phyloP scores from a whole-genome alignment of 2,113 vertebrate species.

The Echinops telfairi region DNA sequence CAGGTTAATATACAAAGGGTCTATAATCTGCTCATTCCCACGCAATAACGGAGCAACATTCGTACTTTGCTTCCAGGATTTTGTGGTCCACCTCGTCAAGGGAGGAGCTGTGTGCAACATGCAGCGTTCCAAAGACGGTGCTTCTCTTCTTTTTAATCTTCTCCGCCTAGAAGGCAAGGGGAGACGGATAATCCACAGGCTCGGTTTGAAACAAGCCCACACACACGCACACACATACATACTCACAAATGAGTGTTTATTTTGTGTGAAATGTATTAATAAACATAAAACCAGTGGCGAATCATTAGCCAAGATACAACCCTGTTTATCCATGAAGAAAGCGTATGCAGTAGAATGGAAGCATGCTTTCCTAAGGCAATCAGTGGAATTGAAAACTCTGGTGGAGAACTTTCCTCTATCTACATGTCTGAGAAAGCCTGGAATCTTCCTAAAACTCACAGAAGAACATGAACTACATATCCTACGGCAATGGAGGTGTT shows the following conservation, averaged over 20 bases:
- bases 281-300: conserved; percentile 56
- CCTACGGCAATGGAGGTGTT: conserved; percentile 57
- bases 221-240: neutral
- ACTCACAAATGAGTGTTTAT: neutral
- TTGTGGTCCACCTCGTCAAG: conserved; percentile 99
- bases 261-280: conserved; percentile 64
- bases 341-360: neutral
- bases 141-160: conserved; percentile 99
- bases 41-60: neutral
- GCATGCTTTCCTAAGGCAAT: conserved; percentile 66
- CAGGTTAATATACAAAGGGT: conserved; percentile 11
- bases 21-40: neutral
- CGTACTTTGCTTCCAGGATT: conserved; percentile 99
- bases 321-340: conserved; percentile 53
- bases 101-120: conserved; percentile 98
- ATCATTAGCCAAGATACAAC: conserved; percentile 64
- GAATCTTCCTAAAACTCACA: conserved; percentile 54
- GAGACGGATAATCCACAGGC: conserved; percentile 54
- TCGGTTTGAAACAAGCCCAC: neutral
- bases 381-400: neutral
- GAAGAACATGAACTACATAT: conserved; percentile 51
- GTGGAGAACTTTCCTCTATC: conserved; percentile 35
- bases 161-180: conserved; percentile 91
- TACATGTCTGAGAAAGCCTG: conserved; percentile 45
- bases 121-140: conserved; percentile 97